Base-by-base conservation (phyloP, 2,797 vertebrate species). In the Liparis tanakae region DNA sequence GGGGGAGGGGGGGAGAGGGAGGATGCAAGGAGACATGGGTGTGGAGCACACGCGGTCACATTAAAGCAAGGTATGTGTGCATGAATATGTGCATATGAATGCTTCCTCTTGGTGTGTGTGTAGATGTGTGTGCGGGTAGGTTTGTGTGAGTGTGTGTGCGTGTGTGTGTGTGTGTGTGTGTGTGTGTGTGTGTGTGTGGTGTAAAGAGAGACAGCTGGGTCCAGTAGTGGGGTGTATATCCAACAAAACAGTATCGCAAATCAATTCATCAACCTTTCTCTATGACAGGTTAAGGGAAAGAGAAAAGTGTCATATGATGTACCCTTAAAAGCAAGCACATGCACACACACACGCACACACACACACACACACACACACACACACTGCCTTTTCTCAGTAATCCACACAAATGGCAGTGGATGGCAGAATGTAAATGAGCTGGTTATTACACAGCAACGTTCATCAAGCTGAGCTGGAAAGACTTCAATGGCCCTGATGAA, bases 401-500 rank as follows among this genome's bases (percentile, higher is more conserved):
- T 90, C 91, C 88, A 89, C 90, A 91, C 88, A 92, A 92, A 92
- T 91, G 96, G 97, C 96, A 96, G 95, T 96, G 96, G 96, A 96
- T 96, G 97, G 96, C 96, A 97, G 96, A 98, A 98, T 99, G 97
- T 97, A 99, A 99, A 99, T 99, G 97, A 98, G 97, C 97, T 96
- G 96, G 97, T 98, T 99, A 98, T 98, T 99, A 98, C 97, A 97
- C 96, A 88, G 89, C 96, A 97, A 96, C 95, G 96, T 96, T 99
- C 98, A 99, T 98, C 97, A 99, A 98, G 97, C 97, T 95, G 96
- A 96, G 96, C 97, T 98, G 97, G 97, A 98, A 98, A 99, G 97
- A 98, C 97, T 97, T 98, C 96, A 97, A 98, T 98, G 97, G 97
- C 96, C 97, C 97, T 99, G 96, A 98, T 98, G 97, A 99, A 99